These are phyloP conservation scores for Poecilia velifera DNA, from an alignment of 2,797 vertebrate species.

Conservation along the genomic window DNA sequence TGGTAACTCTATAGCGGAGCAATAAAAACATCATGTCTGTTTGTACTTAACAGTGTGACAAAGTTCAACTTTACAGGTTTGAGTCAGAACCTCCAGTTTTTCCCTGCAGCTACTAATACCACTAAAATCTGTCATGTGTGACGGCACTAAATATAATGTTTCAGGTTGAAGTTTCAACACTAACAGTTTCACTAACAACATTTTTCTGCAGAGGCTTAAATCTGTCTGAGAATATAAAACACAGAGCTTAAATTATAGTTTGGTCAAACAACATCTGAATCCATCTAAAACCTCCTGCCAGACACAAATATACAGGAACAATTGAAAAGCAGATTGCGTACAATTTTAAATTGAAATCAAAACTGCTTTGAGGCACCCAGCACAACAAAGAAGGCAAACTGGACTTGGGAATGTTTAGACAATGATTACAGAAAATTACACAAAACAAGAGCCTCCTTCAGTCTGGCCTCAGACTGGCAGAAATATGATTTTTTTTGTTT, in stretches of 20 bases:
- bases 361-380: background rate
- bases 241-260: background rate
- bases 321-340: background rate
- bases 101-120: background rate
- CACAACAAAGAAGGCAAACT: background rate
- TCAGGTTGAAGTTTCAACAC: background rate
- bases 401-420: slow-evolving; percentile 6
- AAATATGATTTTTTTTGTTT: background rate
- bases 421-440: slow-evolving; percentile 1
- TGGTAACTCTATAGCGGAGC: background rate
- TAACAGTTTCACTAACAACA: background rate
- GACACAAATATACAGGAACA: background rate
- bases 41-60: background rate
- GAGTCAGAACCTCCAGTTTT: background rate
- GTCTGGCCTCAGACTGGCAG: background rate
- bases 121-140: background rate
- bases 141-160: background rate
- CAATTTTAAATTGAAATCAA: slow-evolving; percentile 2
- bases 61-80: background rate
- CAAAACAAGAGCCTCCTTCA: background rate
- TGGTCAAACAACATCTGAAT: background rate
- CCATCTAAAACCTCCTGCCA: slow-evolving; percentile 2
- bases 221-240: slow-evolving; percentile 7
- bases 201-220: background rate
- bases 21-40: background rate